Percentiles rank a stretch among this genome's conserved stretches.
These are phyloP conservation scores for Lepidochrysops patricia DNA, from an alignment of 2,888 invertebrate genomes.

Conservation along the genomic window DNA sequence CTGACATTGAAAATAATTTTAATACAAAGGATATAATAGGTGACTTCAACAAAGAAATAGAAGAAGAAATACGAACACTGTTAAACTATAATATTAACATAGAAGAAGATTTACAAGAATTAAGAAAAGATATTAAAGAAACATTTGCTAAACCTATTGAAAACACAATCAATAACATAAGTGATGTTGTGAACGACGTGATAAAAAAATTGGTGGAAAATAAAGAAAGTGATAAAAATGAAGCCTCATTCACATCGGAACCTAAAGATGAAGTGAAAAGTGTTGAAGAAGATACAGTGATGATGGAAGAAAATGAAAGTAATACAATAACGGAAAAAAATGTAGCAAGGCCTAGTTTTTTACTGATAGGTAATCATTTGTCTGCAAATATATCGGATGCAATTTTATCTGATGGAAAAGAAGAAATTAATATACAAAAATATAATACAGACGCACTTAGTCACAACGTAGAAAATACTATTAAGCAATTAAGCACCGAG, in stretches of 20 bases:
- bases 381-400: constrained; percentile 72
- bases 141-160: constrained; percentile 66
- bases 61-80: constrained; percentile 72
- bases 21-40: constrained; percentile 69
- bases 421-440: constrained; percentile 62
- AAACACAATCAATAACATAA: constrained; percentile 67
- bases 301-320: constrained; percentile 53
- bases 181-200: constrained; percentile 68
- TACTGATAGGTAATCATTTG: constrained; percentile 51
- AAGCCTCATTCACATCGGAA: constrained; percentile 25
- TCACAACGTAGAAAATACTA: constrained; percentile 61
- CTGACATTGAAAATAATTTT: constrained; percentile 66
- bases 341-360: constrained; percentile 63
- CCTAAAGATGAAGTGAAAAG: constrained; percentile 19
- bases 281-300: constrained; percentile 35
- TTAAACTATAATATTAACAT: constrained; percentile 64
- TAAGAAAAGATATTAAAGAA: constrained; percentile 66
- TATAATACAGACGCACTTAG: constrained; percentile 56
- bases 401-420: constrained; percentile 74
- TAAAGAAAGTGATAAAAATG: constrained; percentile 37
- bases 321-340: constrained; percentile 58
- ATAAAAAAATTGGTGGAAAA: constrained; percentile 62
- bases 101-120: constrained; percentile 62
- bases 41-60: constrained; percentile 75
- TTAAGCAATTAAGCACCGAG: constrained; percentile 63